A percentile compares a stretch with the other conserved stretches of the same genome.
Conservation (phyloP, 2,888 invertebrate species). For the Cinara cedri region DNA sequence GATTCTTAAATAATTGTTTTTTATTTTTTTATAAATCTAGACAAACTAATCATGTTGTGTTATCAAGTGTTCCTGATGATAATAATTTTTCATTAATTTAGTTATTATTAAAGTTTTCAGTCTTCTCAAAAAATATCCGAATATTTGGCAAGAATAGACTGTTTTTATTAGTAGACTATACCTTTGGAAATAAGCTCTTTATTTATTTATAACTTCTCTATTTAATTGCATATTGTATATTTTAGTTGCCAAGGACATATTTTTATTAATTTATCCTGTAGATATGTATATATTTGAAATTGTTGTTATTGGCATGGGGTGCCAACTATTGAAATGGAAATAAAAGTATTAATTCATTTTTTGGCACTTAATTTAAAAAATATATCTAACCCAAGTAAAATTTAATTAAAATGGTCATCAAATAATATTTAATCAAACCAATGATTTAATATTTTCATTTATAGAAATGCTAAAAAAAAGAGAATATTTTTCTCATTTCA, state of each 20-base stretch:
- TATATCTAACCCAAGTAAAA: too few relatives aligned
- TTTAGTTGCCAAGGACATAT: too few relatives aligned
- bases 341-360: slow-evolving; percentile 18
- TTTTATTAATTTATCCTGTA: background rate
- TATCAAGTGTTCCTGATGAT: background rate
- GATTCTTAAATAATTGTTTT: background rate
- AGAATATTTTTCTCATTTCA: background rate
- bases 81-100: slow-evolving; percentile 1
- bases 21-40: slow-evolving; percentile 9
- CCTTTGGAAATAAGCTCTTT: background rate
- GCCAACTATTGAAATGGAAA: slow-evolving; percentile 15
- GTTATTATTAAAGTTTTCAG: background rate
- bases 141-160: slow-evolving; percentile 11
- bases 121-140: background rate
- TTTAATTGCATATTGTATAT: too few relatives aligned
- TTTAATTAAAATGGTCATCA: too few relatives aligned
- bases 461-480: slow-evolving; percentile 24
- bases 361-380: too few relatives aligned
- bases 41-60: background rate
- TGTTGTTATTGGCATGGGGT: slow-evolving; percentile 6
- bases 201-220: too few relatives aligned
- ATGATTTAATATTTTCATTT: background rate
- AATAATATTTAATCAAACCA: too few relatives aligned
- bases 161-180: slow-evolving; percentile 15
- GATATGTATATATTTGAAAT: background rate